Conservation (phyloP, 2,888 invertebrate species). For the Girardia tigrina region DNA sequence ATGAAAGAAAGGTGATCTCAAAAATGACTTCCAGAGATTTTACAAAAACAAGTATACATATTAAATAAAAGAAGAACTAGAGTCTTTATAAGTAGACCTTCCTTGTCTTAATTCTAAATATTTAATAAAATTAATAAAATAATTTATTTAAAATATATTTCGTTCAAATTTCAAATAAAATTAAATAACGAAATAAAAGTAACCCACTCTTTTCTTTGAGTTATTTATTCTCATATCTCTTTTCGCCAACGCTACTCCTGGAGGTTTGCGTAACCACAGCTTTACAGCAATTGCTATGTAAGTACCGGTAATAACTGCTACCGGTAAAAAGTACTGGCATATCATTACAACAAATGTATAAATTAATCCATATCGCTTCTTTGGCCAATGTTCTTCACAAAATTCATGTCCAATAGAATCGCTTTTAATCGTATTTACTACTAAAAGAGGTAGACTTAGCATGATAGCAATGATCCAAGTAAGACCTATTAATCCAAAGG, state of each 20-base stretch:
- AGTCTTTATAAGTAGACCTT: too few species aligned
- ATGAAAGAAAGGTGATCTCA: too few species aligned
- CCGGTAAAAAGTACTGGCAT: constrained; percentile 7
- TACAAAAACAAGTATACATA: too few species aligned
- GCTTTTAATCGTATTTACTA: not conserved
- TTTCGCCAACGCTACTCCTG: not conserved
- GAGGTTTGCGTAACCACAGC: constrained; percentile 7
- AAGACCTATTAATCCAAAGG: not conserved
- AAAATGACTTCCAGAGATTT: too few species aligned
- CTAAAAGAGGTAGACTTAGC: not conserved
- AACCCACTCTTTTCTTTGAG: not conserved
- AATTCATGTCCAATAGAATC: not conserved
- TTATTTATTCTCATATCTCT: not conserved
- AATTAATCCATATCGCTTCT: not conserved
- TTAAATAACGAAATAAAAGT: not conserved
- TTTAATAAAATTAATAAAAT: too few species aligned
- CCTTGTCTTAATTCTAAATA: not conserved
- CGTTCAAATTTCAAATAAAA: too few species aligned
- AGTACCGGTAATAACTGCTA: not conserved
- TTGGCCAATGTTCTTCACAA: not conserved
- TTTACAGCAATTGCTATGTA: not conserved
- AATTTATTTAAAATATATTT: too few species aligned
- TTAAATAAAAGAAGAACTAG: too few species aligned
- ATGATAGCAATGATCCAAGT: not conserved
- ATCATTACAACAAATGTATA: constrained; percentile 1